Conservation (phyloP, 2,888 invertebrate genomes). For the Tillus elongatus region DNA sequence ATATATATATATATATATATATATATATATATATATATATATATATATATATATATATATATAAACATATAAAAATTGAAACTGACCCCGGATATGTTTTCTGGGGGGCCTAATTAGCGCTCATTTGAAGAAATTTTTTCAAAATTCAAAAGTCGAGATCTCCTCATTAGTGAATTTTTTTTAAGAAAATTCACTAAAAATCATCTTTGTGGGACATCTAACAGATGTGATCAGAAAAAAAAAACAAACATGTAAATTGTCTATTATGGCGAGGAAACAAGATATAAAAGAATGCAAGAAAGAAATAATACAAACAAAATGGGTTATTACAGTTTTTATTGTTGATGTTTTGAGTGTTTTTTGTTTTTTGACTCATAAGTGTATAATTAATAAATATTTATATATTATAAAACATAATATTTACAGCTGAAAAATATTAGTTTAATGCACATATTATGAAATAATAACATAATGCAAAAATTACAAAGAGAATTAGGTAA, state of each 20-base stretch:
- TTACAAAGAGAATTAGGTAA: conserved; percentile 23
- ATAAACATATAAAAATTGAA: no score
- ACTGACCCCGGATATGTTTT: no score
- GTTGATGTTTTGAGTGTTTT: conserved; percentile 32
- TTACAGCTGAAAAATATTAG: conserved; percentile 40
- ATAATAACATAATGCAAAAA: conserved; percentile 24
- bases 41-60: conserved; percentile 2
- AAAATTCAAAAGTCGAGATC: no score
- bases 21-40: conserved; percentile 5
- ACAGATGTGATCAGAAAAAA: no score
- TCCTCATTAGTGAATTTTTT: no score
- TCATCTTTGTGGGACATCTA: no score
- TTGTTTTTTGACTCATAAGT: conserved; percentile 28
- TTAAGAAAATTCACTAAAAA: no score
- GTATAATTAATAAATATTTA: conserved; percentile 41
- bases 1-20: conserved; percentile 5
- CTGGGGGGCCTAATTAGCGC: no score
- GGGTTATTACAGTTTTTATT: conserved; percentile 35
- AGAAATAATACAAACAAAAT: no score
- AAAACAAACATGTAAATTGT: neutral
- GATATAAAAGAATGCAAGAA: no score
- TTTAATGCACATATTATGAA: conserved; percentile 29
- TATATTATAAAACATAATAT: conserved; percentile 43
- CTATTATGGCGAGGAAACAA: conserved; percentile 19
- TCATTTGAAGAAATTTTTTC: no score